Evolutionary conservation across 2,797 vertebrate genomes (phyloP).

Genomic region (Urophycis tenuis): DNA sequence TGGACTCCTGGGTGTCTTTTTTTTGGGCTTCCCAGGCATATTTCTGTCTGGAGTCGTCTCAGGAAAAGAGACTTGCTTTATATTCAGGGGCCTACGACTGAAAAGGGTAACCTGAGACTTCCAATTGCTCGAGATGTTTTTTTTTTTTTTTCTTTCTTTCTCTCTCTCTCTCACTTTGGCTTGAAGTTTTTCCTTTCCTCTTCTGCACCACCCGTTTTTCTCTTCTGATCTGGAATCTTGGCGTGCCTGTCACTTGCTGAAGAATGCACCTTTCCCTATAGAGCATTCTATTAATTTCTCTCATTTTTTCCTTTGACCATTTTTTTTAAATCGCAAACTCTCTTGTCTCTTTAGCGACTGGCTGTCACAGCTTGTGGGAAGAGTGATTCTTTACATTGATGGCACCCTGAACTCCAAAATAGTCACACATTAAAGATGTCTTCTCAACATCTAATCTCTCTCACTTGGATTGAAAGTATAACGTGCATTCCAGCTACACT

Average conservation of each 20-base stretch:
- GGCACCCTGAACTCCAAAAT: constrained; percentile 58
- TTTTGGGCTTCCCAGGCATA: constrained; percentile 32
- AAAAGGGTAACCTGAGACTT: constrained; percentile 59
- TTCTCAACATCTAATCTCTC: background rate
- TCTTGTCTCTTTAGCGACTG: constrained; percentile 37
- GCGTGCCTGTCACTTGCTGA: constrained; percentile 18
- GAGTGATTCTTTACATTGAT: constrained; percentile 67
- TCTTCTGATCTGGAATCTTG: constrained; percentile 31
- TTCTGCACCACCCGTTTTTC: constrained; percentile 34
- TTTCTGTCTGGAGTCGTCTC: constrained; percentile 30
- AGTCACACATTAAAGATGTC: background rate
- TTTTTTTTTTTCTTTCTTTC: constrained; percentile 11
- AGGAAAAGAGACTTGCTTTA: constrained; percentile 50
- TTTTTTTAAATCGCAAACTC: constrained; percentile 26
- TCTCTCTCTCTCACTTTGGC: constrained; percentile 20
- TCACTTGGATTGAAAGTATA: background rate
- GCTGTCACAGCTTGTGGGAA: constrained; percentile 46
- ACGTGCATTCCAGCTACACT: background rate
- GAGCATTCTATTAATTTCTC: constrained; percentile 56
- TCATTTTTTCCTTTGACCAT: constrained; percentile 28
- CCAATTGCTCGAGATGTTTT: constrained; percentile 28
- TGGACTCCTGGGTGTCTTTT: constrained; percentile 34
- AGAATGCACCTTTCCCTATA: constrained; percentile 29
- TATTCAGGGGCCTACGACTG: constrained; percentile 45
- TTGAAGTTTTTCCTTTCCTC: constrained; percentile 15